These are phyloP conservation scores for Ceyx cyanopectus DNA, from an alignment of 2,113 vertebrate species.

Conservation along the genomic window DNA sequence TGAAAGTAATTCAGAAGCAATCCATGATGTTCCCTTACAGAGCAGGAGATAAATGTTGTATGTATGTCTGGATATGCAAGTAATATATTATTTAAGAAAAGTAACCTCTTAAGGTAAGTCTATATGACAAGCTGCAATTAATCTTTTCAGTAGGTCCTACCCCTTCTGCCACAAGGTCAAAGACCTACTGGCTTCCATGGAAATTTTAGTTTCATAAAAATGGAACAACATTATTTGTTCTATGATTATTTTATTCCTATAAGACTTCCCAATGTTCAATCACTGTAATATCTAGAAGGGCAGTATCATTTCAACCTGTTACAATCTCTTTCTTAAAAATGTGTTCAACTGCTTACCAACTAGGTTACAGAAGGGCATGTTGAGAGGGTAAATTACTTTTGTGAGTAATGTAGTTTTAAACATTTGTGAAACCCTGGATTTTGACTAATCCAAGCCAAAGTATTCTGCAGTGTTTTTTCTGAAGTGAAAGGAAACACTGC, in stretches of 20 bases:
- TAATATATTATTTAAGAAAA: background rate
- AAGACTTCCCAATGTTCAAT: background rate
- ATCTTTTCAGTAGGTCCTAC: background rate
- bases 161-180: background rate
- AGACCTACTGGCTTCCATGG: background rate
- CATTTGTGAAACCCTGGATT: background rate
- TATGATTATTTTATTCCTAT: background rate
- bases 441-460: background rate
- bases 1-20: background rate
- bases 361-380: background rate
- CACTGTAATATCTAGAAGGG: background rate
- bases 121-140: background rate
- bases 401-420: background rate
- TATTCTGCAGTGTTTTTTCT: background rate
- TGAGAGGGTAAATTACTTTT: background rate
- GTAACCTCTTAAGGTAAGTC: background rate
- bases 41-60: conserved; percentile 21
- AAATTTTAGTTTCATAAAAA: background rate
- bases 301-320: background rate
- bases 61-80: background rate
- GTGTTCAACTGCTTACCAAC: background rate
- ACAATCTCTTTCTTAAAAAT: background rate
- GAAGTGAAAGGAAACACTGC: background rate
- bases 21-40: background rate
- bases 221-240: background rate